Evolutionary conservation across 2,797 vertebrate species (phyloP), one percentile per base, ranked within the genome.

Genomic region (Cyprinodon diabolis): DNA sequence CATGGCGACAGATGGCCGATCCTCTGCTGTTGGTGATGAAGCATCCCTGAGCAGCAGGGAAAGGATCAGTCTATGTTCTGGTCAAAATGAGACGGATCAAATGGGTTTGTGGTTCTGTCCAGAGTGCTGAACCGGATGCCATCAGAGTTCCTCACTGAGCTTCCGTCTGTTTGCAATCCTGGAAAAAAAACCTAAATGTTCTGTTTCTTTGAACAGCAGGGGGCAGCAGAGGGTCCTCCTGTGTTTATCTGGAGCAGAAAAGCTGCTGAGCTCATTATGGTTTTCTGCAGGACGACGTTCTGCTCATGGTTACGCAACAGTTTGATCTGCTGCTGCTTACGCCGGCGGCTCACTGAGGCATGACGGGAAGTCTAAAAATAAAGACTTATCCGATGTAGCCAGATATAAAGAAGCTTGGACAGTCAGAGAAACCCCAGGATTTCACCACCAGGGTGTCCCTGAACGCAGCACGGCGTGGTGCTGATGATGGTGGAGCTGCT

Each of bases 321-420:
- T 30, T 68, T 75, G 40, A 80, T 72, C 68, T 75, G 65, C 72
- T 56, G 79, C 68, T 66, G 67, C 69, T 1, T 77, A 68, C 63
- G 67, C 69, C 45, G 71, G 60, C 45, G 58, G 30, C 71, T 83
- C 69, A 73, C 79, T 81, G 81, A 82, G 72, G 78, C 81, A 83
- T 84, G 57, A 77, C 78, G 88, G 81, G 86, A 82, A 78, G 73
- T 8, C 37, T 75, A 76, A 82, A 87, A 83, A 86, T 77, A 87
- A 72, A 82, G 76, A 75, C 37, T 0, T 0, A 21, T 54, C 25
- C 13, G 55, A 66, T 7, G 21, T 63, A 75, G 74, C 13, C 45
- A 14, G 37, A 17, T 56, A 30, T 30, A 37, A 71, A 70, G 55
- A 13, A 81, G 67, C 57, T 13, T 52, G 19, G 65, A 37, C 25